These are phyloP conservation scores for Enhydra lutris DNA, from an alignment of 2,113 vertebrate genomes.

Conservation along the genomic window DNA sequence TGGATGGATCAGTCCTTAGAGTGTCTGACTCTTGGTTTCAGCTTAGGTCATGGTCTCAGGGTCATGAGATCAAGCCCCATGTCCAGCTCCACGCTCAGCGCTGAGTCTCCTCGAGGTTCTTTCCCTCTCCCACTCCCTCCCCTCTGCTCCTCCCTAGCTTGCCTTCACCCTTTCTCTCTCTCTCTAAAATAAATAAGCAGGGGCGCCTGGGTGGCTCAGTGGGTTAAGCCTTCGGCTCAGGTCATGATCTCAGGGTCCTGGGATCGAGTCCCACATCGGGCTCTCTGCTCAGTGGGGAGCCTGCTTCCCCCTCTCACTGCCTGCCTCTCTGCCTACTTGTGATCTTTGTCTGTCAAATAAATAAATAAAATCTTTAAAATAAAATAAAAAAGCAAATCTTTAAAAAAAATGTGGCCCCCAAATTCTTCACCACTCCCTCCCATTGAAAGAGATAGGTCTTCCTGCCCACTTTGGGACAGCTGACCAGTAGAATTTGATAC, in stretches of 20 bases:
- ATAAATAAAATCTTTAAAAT: not conserved
- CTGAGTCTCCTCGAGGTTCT: not conserved
- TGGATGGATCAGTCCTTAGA: not conserved
- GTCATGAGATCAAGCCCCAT: not conserved
- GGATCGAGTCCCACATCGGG: rapidly evolving
- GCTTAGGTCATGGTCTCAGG: not conserved
- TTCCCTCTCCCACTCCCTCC: not conserved
- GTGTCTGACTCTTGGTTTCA: not conserved
- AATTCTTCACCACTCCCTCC: no score
- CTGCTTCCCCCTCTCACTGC: no score
- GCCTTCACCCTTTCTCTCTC: not conserved
- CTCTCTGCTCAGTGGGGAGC: no score
- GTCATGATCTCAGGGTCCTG: no score
- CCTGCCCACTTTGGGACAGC: not conserved
- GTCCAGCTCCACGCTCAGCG: not conserved
- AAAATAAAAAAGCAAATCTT: not conserved
- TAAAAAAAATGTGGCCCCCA: not conserved
- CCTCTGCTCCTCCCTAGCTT: not conserved
- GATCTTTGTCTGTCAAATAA: no score
- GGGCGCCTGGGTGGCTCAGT: no score
- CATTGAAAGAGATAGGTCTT: not conserved
- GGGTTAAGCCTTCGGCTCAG: no score
- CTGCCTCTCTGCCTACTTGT: no score
- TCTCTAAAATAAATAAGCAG: not conserved
- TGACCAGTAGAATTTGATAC: not conserved